Conservation (phyloP, 1,140 invertebrate genomes). For the Eupristina koningsbergeri region DNA sequence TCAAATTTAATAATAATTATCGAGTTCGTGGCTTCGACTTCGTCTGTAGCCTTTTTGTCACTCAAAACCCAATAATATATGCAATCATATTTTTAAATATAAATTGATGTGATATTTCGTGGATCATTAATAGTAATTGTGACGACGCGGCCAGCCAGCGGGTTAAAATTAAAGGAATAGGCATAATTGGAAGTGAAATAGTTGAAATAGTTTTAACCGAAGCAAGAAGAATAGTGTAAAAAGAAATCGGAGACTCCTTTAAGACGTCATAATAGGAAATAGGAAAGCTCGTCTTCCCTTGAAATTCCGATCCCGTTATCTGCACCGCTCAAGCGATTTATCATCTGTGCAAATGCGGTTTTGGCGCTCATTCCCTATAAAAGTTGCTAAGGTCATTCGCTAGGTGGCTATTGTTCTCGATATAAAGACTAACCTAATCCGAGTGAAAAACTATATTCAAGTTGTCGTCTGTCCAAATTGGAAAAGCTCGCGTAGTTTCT, state of each 20-base stretch:
- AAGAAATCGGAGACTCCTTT: too few relatives aligned
- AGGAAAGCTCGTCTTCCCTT: too few relatives aligned
- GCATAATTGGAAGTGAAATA: too few relatives aligned
- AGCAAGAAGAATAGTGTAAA: too few relatives aligned
- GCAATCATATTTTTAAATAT: background rate
- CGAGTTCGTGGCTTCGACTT: too few relatives aligned
- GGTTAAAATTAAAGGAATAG: too few relatives aligned
- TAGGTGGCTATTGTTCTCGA: slow-evolving; percentile 42
- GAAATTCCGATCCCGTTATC: background rate
- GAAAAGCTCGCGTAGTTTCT: slow-evolving; percentile 39
- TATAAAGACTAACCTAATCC: slow-evolving; percentile 26
- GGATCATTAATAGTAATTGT: too few relatives aligned
- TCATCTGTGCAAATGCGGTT: background rate
- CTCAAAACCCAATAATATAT: background rate
- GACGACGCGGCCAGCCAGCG: too few relatives aligned
- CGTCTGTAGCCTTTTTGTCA: too few relatives aligned
- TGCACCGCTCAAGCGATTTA: background rate
- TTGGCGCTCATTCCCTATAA: slow-evolving; percentile 25
- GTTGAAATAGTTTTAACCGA: too few relatives aligned
- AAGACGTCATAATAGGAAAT: too few relatives aligned
- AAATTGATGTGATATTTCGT: background rate
- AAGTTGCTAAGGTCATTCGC: slow-evolving; percentile 34
- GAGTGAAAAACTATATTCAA: slow-evolving; percentile 1
- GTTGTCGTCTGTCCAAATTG: slow-evolving; percentile 35
- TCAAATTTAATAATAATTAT: too few relatives aligned